These are phyloP conservation scores for Lepidurus packardi DNA, from an alignment of 1,140 invertebrate genomes.

Conservation along the genomic window DNA sequence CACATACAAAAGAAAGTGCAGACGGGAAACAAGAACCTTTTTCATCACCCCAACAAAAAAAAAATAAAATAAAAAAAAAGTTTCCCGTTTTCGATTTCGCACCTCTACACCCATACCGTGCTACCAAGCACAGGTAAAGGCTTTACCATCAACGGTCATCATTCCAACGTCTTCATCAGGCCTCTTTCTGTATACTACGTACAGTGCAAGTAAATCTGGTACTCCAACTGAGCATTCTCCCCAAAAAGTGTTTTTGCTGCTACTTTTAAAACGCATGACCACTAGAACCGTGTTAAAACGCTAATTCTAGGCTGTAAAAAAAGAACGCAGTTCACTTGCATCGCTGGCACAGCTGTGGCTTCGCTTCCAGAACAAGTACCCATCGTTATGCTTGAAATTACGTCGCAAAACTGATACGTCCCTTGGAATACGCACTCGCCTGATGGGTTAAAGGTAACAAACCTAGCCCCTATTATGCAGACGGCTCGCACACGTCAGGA, in stretches of 20 bases:
- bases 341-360: neutral
- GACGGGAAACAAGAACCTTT: neutral
- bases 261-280: neutral
- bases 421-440: no score
- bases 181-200: neutral
- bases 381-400: no score
- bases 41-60: neutral
- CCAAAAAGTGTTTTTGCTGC: neutral
- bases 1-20: neutral
- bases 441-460: no score
- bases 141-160: neutral
- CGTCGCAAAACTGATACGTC: no score
- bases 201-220: no score
- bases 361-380: no score
- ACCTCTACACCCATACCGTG: neutral
- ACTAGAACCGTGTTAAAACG: neutral
- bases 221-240: neutral
- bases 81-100: neutral
- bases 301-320: constrained; percentile 12
- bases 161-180: constrained; percentile 9
- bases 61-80: neutral
- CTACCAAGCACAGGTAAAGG: neutral
- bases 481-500: no score
- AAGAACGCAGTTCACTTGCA: neutral
- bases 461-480: no score